Percentiles rank a stretch among this genome's conserved stretches.
Evolutionary conservation across 2,888 invertebrate genomes (phyloP).

Genomic region (Rotaria socialis): DNA sequence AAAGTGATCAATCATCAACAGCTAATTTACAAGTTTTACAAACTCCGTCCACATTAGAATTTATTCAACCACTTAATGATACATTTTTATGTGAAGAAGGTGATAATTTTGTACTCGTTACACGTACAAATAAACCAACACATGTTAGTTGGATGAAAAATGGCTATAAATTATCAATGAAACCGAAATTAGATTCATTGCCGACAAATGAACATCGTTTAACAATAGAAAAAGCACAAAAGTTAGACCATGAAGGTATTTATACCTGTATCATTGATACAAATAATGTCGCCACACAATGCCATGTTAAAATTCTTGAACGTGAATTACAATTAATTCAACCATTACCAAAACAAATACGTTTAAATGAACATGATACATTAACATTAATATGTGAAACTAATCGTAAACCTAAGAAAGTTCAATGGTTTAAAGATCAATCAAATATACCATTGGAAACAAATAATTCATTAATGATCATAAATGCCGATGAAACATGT

Average conservation of each 20-base stretch:
- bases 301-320: constrained; percentile 22
- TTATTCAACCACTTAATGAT: constrained; percentile 23
- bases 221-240: neutral
- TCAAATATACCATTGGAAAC: neutral
- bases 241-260: constrained; percentile 1
- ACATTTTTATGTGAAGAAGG: constrained; percentile 28
- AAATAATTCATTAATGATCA: neutral
- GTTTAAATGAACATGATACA: constrained; percentile 41
- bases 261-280: constrained; percentile 11
- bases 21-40: constrained; percentile 22
- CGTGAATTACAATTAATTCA: constrained; percentile 38
- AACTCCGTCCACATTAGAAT: constrained; percentile 4
- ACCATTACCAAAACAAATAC: constrained; percentile 37
- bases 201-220: constrained; percentile 5
- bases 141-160: constrained; percentile 36
- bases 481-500: constrained; percentile 1
- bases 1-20: constrained; percentile 15
- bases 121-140: constrained; percentile 24
- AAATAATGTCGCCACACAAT: constrained; percentile 13
- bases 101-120: neutral
- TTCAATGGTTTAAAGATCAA: constrained; percentile 41
- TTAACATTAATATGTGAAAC: constrained; percentile 42
- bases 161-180: neutral
- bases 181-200: neutral
- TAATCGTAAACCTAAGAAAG: constrained; percentile 37